Evolutionary conservation across 2,797 vertebrate genomes (phyloP).

Genomic region (Aselliscus stoliczkanus): DNA sequence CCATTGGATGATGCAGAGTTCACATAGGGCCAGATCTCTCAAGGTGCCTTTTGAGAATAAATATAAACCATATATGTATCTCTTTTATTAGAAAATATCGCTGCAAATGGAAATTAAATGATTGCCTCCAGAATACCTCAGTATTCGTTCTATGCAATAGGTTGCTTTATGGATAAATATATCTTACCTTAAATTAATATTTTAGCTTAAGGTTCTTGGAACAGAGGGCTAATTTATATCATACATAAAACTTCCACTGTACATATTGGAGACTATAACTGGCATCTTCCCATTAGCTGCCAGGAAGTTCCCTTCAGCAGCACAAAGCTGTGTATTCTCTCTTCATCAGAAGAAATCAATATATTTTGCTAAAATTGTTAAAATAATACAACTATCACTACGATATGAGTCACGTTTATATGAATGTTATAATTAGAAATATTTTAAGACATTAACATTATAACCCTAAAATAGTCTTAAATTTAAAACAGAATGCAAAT

Average conservation of each 20-base stretch:
- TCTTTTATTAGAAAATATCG: neutral
- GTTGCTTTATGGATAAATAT: neutral
- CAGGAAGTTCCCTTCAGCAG: neutral
- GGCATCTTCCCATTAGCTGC: neutral
- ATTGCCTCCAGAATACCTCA: neutral
- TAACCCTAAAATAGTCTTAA: neutral
- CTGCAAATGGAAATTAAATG: neutral
- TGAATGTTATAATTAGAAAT: neutral
- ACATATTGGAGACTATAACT: neutral
- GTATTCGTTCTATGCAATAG: neutral
- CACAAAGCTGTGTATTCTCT: neutral
- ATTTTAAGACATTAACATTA: neutral
- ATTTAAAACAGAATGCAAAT: conserved; percentile 15
- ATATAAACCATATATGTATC: neutral
- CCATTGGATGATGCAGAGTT: neutral
- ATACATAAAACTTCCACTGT: neutral
- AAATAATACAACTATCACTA: neutral
- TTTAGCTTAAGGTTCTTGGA: neutral
- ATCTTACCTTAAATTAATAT: neutral
- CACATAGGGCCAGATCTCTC: neutral
- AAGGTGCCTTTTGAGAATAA: neutral
- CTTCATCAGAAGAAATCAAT: conserved; percentile 7
- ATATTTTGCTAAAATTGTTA: neutral
- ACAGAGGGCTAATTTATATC: neutral
- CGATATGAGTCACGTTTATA: neutral